Conservation (phyloP, 2,113 vertebrate genomes). For the Hemibagrus wyckioides region DNA sequence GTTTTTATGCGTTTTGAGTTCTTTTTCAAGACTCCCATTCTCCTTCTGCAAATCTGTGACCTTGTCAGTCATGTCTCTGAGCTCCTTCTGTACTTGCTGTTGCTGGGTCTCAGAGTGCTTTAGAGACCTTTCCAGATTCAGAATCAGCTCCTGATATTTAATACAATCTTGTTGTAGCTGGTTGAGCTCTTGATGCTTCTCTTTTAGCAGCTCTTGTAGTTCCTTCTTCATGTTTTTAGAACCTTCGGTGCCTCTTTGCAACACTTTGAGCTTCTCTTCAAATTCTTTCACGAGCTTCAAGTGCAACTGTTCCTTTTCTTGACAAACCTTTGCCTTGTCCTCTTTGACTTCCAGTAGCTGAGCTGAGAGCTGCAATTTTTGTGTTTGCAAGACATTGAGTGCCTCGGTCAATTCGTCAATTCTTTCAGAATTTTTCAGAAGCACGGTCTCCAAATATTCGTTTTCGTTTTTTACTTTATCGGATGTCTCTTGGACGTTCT, state of each 20-base stretch:
- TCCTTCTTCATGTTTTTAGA: conserved; percentile 81
- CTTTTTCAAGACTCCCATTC: conserved; percentile 56
- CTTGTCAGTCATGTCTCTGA: conserved; percentile 65
- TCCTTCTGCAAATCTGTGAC: conserved; percentile 59
- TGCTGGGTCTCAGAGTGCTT: conserved; percentile 69
- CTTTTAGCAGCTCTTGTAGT: conserved; percentile 82
- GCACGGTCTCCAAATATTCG: conserved; percentile 81
- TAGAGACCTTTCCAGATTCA: conserved; percentile 78
- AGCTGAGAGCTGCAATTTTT: conserved; percentile 71
- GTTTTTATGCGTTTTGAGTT: conserved; percentile 61
- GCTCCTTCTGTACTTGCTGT: conserved; percentile 70
- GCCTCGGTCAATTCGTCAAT: conserved; percentile 77
- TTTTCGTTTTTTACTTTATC: conserved; percentile 85
- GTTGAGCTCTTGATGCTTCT: conserved; percentile 86
- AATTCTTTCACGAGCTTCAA: conserved; percentile 76
- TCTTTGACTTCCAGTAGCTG: conserved; percentile 73
- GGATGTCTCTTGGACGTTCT: conserved; percentile 79
- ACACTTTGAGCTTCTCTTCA: conserved; percentile 81
- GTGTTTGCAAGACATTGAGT: conserved; percentile 67
- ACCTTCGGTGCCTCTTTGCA: conserved; percentile 76
- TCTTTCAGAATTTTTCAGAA: conserved; percentile 78
- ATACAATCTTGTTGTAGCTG: conserved; percentile 85
- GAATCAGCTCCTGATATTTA: conserved; percentile 81
- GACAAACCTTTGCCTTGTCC: conserved; percentile 64
- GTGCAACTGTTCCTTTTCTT: conserved; percentile 80